phyloP scores from a whole-genome alignment of 1,140 invertebrate species.

The Lanistes nyassanus region DNA sequence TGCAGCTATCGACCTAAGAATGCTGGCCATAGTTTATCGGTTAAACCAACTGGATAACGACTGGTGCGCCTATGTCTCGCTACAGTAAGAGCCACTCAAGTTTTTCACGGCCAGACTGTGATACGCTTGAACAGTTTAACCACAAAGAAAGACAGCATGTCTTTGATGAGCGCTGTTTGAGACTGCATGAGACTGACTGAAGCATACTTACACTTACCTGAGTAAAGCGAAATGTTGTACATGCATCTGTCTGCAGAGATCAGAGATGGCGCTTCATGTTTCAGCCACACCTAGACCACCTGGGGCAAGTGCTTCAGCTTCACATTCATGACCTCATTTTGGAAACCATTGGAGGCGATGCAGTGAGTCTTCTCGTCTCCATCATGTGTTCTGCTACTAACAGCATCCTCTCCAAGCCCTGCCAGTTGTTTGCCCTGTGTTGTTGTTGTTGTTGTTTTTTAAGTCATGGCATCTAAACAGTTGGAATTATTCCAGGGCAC shows the following conservation, averaged over 20 bases:
- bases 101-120: too few relatives aligned
- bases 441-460: too few relatives aligned
- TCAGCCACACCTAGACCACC: conserved; percentile 38
- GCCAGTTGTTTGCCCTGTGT: too few relatives aligned
- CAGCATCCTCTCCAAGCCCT: too few relatives aligned
- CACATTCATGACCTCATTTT: conserved; percentile 46
- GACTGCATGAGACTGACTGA: neutral
- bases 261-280: conserved; percentile 54
- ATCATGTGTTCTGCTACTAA: too few relatives aligned
- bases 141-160: too few relatives aligned
- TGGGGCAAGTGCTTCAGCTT: conserved; percentile 39
- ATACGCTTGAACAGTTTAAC: too few relatives aligned
- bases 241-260: conserved; percentile 31
- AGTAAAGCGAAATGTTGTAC: neutral
- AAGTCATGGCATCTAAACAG: too few relatives aligned
- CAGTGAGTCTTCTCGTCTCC: conserved; percentile 32
- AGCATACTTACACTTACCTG: neutral
- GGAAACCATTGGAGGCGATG: conserved; percentile 43
- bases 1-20: conserved; percentile 44
- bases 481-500: too few relatives aligned
- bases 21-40: conserved; percentile 53
- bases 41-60: conserved; percentile 55
- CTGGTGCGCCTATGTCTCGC: conserved; percentile 43
- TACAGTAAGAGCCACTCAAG: conserved; percentile 49
- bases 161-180: too few relatives aligned